These are phyloP conservation scores for Paralvinella palmiformis DNA, from an alignment of 1,140 invertebrate species.

Conservation along the genomic window DNA sequence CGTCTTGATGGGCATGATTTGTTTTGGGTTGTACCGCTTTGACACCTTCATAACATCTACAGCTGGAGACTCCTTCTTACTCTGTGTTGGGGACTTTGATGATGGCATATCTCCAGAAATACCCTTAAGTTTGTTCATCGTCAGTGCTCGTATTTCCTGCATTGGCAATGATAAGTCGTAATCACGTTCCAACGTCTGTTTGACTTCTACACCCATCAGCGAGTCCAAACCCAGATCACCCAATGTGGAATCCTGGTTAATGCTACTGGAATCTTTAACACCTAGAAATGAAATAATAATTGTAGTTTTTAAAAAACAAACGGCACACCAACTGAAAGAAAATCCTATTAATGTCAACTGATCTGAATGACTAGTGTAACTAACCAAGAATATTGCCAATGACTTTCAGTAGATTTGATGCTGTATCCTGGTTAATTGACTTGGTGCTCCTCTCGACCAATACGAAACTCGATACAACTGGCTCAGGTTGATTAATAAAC, in stretches of 20 bases:
- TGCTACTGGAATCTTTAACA: conserved; percentile 73
- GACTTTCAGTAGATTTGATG: conserved; percentile 34
- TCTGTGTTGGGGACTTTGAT: not conserved
- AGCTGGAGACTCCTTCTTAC: conserved; percentile 24
- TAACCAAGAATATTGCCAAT: conserved; percentile 49
- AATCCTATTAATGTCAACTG: not conserved
- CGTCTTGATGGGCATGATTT: conserved; percentile 52
- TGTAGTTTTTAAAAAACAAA: not conserved
- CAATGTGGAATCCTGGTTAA: conserved; percentile 68
- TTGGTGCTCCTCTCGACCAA: conserved; percentile 61
- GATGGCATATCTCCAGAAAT: conserved; percentile 52
- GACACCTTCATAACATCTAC: conserved; percentile 36
- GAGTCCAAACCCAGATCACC: conserved; percentile 95
- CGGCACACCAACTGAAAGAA: not conserved
- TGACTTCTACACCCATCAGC: conserved; percentile 96
- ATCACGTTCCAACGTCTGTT: conserved; percentile 88
- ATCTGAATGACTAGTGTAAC: conserved; percentile 1
- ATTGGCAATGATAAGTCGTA: conserved; percentile 83
- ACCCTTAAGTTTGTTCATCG: conserved; percentile 59
- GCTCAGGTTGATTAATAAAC: conserved; percentile 79
- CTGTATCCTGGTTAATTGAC: conserved; percentile 18
- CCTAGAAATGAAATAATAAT: conserved; percentile 33
- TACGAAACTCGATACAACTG: conserved; percentile 79
- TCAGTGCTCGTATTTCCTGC: conserved; percentile 71
- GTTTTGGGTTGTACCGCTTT: conserved; percentile 35